Percentiles rank a stretch among this genome's conserved stretches.
Evolutionary conservation across 2,888 invertebrate genomes (phyloP).

Genomic region (Neoitamus cyanurus): DNA sequence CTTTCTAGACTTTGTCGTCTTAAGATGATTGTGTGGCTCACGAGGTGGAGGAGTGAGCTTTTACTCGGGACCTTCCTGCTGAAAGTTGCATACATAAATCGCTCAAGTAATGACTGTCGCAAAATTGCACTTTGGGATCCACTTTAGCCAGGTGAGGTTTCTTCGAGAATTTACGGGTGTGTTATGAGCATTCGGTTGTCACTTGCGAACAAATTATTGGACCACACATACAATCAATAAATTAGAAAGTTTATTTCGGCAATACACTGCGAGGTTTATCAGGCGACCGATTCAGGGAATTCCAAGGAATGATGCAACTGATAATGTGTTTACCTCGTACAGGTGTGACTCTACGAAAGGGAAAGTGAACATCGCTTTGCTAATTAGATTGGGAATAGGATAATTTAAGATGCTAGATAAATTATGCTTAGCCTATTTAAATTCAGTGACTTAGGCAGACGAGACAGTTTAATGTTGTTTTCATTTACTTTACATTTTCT

Average conservation of each 20-base stretch:
- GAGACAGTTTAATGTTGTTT: too few relatives aligned
- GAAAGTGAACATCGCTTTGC: not conserved
- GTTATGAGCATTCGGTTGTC: not conserved
- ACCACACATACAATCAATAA: not conserved
- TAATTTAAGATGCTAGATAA: not conserved
- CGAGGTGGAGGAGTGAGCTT: not conserved
- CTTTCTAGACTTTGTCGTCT: not conserved
- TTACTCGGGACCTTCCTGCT: not conserved
- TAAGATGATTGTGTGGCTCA: not conserved
- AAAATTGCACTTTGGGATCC: not conserved
- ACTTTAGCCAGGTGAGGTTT: not conserved
- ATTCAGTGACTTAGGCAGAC: not conserved
- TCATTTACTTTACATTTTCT: too few relatives aligned
- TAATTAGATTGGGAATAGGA: not conserved
- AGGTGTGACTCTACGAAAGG: not conserved
- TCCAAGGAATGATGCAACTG: not conserved
- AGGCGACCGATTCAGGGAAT: not conserved
- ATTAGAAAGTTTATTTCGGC: not conserved
- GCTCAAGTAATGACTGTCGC: not conserved
- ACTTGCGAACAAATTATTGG: not conserved
- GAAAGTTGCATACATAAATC: not conserved
- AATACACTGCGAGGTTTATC: not conserved
- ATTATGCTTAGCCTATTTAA: not conserved
- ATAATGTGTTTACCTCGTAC: not conserved
- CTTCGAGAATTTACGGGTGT: not conserved